Evolutionary conservation across 2,113 vertebrate genomes (phyloP).

Genomic region (Cyphomyrus plagiostoma): DNA sequence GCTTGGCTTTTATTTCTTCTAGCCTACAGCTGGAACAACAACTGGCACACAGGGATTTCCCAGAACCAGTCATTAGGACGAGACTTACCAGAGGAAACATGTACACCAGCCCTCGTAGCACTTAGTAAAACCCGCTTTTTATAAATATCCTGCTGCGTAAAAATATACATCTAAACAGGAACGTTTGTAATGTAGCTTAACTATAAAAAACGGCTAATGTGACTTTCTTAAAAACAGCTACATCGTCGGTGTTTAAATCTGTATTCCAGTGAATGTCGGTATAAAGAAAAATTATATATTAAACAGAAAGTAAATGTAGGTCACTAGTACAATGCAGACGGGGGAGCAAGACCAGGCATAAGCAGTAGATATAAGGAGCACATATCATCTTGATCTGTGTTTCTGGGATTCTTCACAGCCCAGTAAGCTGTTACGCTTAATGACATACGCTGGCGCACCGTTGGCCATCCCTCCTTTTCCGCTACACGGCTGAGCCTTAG

Average conservation of each 20-base stretch:
- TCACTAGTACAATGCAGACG: not conserved
- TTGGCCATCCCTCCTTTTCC: not conserved
- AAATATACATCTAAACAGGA: not conserved
- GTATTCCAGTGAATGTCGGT: not conserved
- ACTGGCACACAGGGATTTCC: not conserved
- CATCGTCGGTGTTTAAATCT: not conserved
- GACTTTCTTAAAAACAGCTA: not conserved
- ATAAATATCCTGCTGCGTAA: not conserved
- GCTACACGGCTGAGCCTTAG: not conserved
- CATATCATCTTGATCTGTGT: not conserved
- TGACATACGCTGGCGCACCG: not conserved
- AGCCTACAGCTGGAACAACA: not conserved
- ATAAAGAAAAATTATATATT: too few species aligned
- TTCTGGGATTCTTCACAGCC: not conserved
- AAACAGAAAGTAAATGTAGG: not conserved
- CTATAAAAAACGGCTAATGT: not conserved
- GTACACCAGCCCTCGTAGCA: not conserved
- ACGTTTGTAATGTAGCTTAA: not conserved
- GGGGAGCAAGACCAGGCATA: not conserved
- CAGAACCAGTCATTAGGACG: not conserved
- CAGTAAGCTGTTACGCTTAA: not conserved
- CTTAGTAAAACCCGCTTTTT: not conserved
- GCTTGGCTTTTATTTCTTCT: not conserved
- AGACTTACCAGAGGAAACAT: not conserved
- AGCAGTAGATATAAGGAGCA: not conserved